Base-by-base conservation (phyloP, 2,113 vertebrate species). In the Macquaria australasica region DNA sequence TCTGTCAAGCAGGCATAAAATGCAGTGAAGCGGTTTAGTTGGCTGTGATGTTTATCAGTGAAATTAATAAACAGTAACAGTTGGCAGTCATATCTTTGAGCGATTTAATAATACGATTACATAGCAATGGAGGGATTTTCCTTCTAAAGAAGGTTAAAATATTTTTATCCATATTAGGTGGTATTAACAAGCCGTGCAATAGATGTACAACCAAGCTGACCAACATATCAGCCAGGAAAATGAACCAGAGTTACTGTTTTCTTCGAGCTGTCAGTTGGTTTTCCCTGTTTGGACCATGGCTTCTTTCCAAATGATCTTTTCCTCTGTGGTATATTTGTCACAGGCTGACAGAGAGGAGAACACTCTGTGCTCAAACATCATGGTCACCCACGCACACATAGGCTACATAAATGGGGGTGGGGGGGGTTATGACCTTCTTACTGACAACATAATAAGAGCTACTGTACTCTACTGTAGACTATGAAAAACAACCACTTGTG, bases 311-410 rank as follows among this genome's bases (percentile, higher is more conserved):
- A 67, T 60, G 18, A 66, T 85, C 14, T 63, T 58, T 76, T 72
- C 51, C 70, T 66, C 64, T 0, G 70, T 23, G 75, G 37, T 91
- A 88, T 92, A 90, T 94, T 91, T 82, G 79, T 67, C 81, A 53
- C 81, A 63, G 58, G 25, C 86, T 87, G 81, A 83, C 23, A 21
- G 72, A 25, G 64, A 66, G 41, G 25, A 64, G 81, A 93, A 89
- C 82, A 80, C 2, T 14, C 70, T 72, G 88, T 83, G 72, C 76
- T 83, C 21, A 2, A 82, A 56, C 80, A 67, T 21, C 80, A 68
- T n/a, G 10, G 31, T 84, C 74, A 45, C 84, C 80, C 86, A 89
- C 90, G 76, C 73, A 79, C 68, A 34, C 34, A 34, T 34, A 34
- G 34, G 34, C 34, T 34, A 34, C 34, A 34, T 34, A 34, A 34